These are phyloP conservation scores for Columba janthina DNA, from an alignment of 2,113 vertebrate species.

Conservation along the genomic window DNA sequence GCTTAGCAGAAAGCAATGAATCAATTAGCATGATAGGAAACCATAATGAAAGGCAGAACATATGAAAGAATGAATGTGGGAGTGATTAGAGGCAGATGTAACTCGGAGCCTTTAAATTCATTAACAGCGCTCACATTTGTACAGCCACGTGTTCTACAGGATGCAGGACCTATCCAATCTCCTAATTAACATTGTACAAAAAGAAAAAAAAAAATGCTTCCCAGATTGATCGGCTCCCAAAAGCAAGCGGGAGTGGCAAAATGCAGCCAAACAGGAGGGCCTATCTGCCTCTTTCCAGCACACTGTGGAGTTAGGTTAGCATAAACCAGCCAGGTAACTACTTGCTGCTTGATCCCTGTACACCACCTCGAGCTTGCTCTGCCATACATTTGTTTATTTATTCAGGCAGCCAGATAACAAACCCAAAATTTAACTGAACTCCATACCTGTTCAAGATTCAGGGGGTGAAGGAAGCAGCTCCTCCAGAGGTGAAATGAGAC, in stretches of 20 bases:
- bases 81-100: neutral
- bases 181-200: neutral
- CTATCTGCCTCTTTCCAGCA: neutral
- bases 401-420: neutral
- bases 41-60: neutral
- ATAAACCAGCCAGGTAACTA: neutral
- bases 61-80: neutral
- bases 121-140: neutral
- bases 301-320: neutral
- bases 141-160: neutral
- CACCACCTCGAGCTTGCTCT: neutral
- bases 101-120: neutral
- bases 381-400: neutral
- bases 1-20: conserved; percentile 7
- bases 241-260: neutral
- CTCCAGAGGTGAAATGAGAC: neutral
- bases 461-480: rapidly evolving
- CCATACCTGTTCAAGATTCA: neutral
- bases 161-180: neutral
- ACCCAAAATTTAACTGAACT: neutral
- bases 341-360: neutral
- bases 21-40: conserved; percentile 5
- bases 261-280: neutral
- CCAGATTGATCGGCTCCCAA: neutral
- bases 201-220: neutral